phyloP scores from a whole-genome alignment of 37 sponge, comb jelly and placozoan genomes.

The Geodia barretti region DNA sequence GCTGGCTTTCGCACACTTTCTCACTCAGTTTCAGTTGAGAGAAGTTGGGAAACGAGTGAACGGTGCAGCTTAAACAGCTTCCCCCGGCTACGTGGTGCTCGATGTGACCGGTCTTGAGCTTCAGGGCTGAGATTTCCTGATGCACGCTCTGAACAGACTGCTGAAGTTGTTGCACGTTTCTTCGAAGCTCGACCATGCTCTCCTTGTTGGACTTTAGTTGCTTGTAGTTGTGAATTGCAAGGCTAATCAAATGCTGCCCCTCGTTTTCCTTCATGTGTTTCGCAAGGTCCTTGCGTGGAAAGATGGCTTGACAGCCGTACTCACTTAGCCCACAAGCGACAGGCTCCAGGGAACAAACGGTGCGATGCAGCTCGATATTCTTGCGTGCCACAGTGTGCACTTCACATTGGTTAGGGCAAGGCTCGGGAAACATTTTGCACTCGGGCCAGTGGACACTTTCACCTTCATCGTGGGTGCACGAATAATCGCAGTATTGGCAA shows the following conservation, averaged over 20 bases:
- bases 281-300: slow-evolving; percentile 16
- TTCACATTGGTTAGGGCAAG: slow-evolving; percentile 32
- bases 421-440: slow-evolving; percentile 18
- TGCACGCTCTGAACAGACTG: not conserved
- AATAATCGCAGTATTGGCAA: slow-evolving; percentile 29
- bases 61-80: not conserved
- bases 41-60: not conserved
- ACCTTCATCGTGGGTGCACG: slow-evolving; percentile 8
- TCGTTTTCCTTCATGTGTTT: slow-evolving; percentile 24
- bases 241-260: not conserved
- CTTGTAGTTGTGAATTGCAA: not conserved
- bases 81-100: not conserved
- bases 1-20: not conserved
- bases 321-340: slow-evolving; percentile 28
- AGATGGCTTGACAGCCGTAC: slow-evolving; percentile 19
- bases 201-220: not conserved
- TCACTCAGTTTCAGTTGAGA: not conserved
- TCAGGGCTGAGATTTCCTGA: not conserved
- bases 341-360: slow-evolving; percentile 25
- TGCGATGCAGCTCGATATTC: slow-evolving; percentile 10
- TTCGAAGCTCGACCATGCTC: not conserved
- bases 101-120: not conserved
- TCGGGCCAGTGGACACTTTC: slow-evolving; percentile 8
- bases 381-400: slow-evolving; percentile 8
- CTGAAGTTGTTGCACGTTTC: not conserved